Evolutionary conservation across 2,888 invertebrate species (phyloP).

Genomic region (Drosophila melanosoma): DNA sequence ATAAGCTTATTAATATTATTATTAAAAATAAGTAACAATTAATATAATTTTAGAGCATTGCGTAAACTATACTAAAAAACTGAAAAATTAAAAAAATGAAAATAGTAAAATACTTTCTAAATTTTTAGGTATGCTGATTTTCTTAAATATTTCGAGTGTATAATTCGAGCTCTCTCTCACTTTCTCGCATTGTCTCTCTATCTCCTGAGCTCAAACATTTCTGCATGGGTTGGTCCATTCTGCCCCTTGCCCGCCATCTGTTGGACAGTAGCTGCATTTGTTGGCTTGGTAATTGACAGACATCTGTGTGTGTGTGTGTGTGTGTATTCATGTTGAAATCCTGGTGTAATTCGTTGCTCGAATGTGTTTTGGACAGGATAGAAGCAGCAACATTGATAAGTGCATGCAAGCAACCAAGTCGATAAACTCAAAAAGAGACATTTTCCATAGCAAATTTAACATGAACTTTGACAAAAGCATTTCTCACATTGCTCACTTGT

Average conservation of each 20-base stretch:
- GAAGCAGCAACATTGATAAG: slow-evolving; percentile 18
- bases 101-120: neutral
- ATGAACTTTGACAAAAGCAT: neutral
- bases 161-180: neutral
- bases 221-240: neutral
- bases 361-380: slow-evolving; percentile 9
- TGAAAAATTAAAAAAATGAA: neutral
- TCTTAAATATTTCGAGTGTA: neutral
- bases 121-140: neutral
- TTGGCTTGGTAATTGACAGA: slow-evolving; percentile 47
- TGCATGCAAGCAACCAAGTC: neutral
- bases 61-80: neutral
- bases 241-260: neutral
- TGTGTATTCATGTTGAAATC: slow-evolving; percentile 1
- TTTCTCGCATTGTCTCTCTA: neutral
- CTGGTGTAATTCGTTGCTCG: neutral
- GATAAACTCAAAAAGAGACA: neutral
- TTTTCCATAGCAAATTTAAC: slow-evolving; percentile 2
- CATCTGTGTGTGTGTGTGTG: slow-evolving; percentile 8
- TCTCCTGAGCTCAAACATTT: neutral
- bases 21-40: too few relatives aligned
- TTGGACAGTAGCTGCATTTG: slow-evolving; percentile 27
- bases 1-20: neutral
- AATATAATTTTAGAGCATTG: neutral
- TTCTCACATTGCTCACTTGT: neutral